These are phyloP conservation scores for Acomys russatus DNA, from an alignment of 2,797 vertebrate genomes.

Conservation along the genomic window DNA sequence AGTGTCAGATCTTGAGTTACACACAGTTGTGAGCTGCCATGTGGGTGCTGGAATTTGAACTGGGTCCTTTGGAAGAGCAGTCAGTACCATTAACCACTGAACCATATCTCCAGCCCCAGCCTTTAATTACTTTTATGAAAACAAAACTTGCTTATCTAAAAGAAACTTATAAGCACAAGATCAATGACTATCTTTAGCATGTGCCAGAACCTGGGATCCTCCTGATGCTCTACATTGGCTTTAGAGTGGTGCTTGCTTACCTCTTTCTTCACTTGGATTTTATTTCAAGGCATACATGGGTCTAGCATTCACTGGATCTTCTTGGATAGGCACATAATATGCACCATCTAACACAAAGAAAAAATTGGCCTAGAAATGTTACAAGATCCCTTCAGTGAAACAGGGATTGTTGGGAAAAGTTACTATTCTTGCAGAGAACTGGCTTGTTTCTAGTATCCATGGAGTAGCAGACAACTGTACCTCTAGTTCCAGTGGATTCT, in stretches of 20 bases:
- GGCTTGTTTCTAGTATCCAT: too few relatives aligned
- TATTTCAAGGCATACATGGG: slow-evolving; percentile 42
- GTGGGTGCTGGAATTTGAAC: too few relatives aligned
- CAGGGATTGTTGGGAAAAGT: too few relatives aligned
- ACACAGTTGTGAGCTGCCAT: too few relatives aligned
- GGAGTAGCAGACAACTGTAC: too few relatives aligned
- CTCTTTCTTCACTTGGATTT: slow-evolving; percentile 47
- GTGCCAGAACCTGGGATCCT: slow-evolving; percentile 2
- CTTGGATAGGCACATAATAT: slow-evolving; percentile 66
- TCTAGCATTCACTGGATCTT: slow-evolving; percentile 53
- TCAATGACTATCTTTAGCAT: neutral
- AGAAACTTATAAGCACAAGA: slow-evolving; percentile 52
- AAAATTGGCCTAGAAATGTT: slow-evolving; percentile 38
- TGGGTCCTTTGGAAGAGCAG: too few relatives aligned
- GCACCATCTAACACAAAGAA: slow-evolving; percentile 44
- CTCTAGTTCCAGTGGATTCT: too few relatives aligned
- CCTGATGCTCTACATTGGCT: neutral
- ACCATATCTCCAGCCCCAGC: too few relatives aligned
- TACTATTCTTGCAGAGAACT: too few relatives aligned
- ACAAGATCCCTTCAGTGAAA: too few relatives aligned
- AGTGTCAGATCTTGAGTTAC: too few relatives aligned
- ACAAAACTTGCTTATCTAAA: slow-evolving; percentile 51
- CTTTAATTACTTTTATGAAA: slow-evolving; percentile 51
- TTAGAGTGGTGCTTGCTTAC: slow-evolving; percentile 41
- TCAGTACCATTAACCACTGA: too few relatives aligned